Evolutionary conservation across 1,140 invertebrate genomes (phyloP).

Genomic region (Drosophila carrolli): DNA sequence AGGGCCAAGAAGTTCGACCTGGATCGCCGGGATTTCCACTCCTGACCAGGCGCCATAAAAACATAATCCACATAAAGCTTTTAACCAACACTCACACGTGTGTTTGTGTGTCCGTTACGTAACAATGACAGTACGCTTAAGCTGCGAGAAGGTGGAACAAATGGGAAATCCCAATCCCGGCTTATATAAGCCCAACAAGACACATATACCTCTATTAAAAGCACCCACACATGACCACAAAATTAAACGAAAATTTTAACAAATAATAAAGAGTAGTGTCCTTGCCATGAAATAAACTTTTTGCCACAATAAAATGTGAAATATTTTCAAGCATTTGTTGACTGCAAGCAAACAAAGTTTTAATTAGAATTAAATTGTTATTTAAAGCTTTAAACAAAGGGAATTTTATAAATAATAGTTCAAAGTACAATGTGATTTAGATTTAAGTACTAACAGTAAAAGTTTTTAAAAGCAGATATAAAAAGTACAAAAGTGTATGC

Average conservation of each 20-base stretch:
- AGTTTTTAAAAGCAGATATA: background rate
- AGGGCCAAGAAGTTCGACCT: background rate
- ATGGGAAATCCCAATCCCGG: background rate
- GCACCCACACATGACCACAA: background rate
- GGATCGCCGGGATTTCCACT: slow-evolving; percentile 19
- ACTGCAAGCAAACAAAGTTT: slow-evolving; percentile 8
- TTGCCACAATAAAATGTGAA: background rate
- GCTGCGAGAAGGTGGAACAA: slow-evolving; percentile 9
- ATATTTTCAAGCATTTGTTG: slow-evolving; percentile 10
- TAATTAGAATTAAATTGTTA: slow-evolving; percentile 7
- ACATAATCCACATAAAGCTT: slow-evolving; percentile 40
- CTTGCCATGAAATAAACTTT: background rate
- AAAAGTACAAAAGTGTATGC: too few relatives aligned
- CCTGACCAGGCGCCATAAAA: slow-evolving; percentile 31
- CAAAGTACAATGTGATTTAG: background rate
- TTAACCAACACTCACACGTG: slow-evolving; percentile 15
- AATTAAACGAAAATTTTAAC: slow-evolving; percentile 3
- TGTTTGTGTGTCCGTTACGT: background rate
- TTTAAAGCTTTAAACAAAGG: background rate
- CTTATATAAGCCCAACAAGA: slow-evolving; percentile 28
- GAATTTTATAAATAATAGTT: background rate
- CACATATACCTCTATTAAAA: background rate
- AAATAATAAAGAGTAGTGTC: background rate
- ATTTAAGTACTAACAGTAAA: background rate
- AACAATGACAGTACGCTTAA: slow-evolving; percentile 9